These are phyloP conservation scores for Limanda limanda DNA, from an alignment of 2,113 vertebrate species.

Conservation along the genomic window DNA sequence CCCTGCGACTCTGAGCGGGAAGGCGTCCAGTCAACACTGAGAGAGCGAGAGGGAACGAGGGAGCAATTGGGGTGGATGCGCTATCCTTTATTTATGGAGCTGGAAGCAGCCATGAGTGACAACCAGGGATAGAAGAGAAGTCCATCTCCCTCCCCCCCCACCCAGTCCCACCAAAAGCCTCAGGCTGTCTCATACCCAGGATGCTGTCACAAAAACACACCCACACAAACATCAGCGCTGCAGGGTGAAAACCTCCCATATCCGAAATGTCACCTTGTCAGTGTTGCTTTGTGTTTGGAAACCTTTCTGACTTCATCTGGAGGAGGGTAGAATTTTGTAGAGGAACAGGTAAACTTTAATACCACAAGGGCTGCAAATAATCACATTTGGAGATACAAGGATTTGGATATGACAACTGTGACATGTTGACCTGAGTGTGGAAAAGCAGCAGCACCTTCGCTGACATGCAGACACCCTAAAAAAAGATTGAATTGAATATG, in stretches of 20 bases:
- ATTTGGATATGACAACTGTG: background rate
- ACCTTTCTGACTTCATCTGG: conserved; percentile 4
- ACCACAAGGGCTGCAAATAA: background rate
- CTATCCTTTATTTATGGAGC: conserved; percentile 74
- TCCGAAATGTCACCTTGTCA: conserved; percentile 39
- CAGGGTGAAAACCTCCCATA: background rate
- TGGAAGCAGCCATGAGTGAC: conserved; percentile 65
- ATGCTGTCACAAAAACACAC: conserved; percentile 46
- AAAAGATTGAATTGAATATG: background rate
- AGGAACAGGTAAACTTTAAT: conserved; percentile 1
- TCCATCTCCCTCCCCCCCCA: conserved; percentile 26
- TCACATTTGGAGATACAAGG: conserved; percentile 1
- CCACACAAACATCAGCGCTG: conserved; percentile 19
- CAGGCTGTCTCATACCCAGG: conserved; percentile 60
- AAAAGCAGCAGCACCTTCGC: background rate
- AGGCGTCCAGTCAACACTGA: conserved; percentile 20
- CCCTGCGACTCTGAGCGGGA: conserved; percentile 22
- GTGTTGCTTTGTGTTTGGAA: background rate
- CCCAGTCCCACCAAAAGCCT: conserved; percentile 11
- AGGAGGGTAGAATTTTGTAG: background rate
- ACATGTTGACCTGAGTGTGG: conserved; percentile 14
- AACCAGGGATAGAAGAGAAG: conserved; percentile 57
- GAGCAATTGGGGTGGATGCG: conserved; percentile 45
- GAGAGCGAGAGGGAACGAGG: conserved; percentile 5
- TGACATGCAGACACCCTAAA: conserved; percentile 13